Evolutionary conservation across 2,888 invertebrate genomes (phyloP).

Genomic region (Beris morrisii): DNA sequence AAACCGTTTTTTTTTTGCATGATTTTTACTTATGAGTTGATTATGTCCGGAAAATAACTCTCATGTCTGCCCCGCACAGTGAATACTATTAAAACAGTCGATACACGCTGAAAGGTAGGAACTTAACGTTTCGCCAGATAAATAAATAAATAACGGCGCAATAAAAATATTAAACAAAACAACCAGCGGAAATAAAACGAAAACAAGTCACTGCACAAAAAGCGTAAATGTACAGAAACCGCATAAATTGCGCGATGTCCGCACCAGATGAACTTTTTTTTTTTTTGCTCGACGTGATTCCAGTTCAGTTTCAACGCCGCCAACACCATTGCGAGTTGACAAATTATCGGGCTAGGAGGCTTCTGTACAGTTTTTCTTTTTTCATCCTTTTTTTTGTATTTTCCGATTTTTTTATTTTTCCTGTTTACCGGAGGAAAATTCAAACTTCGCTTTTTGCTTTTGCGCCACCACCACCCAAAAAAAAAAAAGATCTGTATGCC

Average conservation of each 20-base stretch:
- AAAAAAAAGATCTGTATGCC: not conserved
- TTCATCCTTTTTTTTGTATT: not conserved
- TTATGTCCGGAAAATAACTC: too few species aligned
- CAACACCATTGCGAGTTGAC: not conserved
- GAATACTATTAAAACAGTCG: too few species aligned
- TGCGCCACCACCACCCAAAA: not conserved
- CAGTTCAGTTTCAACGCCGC: not conserved
- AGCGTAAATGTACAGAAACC: conserved; percentile 31
- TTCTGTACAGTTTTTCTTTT: conserved; percentile 3
- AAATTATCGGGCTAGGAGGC: not conserved
- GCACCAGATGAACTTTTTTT: conserved; percentile 35
- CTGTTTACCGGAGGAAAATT: conserved; percentile 1
- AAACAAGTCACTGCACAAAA: not conserved
- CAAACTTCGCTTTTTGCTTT: conserved; percentile 9
- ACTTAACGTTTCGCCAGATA: not conserved
- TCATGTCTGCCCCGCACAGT: too few species aligned
- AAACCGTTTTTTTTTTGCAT: too few species aligned
- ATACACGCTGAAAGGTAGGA: too few species aligned
- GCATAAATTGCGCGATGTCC: conserved; percentile 36
- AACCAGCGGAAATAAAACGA: not conserved
- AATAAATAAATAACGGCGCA: not conserved
- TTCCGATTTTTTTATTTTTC: conserved; percentile 23
- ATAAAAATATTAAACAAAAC: not conserved
- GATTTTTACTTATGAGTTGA: too few species aligned
- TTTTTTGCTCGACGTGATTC: not conserved